Evolutionary conservation across 2,113 vertebrate species (phyloP), one percentile per base, ranked within the genome.

Genomic region (Sardina pilchardus): DNA sequence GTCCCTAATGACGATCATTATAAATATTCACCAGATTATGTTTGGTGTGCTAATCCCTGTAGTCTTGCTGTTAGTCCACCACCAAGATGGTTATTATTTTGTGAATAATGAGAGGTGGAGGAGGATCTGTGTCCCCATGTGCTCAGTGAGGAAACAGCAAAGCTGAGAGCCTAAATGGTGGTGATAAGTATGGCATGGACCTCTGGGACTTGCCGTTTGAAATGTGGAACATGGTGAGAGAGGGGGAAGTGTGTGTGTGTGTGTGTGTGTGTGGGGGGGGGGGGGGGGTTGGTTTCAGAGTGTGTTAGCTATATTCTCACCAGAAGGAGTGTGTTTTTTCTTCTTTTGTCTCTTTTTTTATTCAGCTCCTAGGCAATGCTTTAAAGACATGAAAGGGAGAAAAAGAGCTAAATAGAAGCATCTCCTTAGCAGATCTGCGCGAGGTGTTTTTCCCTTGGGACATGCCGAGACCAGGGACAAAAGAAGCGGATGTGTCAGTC

Each of bases 181-280:
- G 39, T 50, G 63, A 87, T 93, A 91, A 93, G 91, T 90, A 89
- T 88, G 90, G 92, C 88, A 90, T 92, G 90, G 91, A 90, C 90
- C 89, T 84, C 86, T 42, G 56, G 85, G 84, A 87, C 16, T 34
- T 48, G 86, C 78, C 56, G 45, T 83, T 89, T 83, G 53, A 85
- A 86, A 90, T 86, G 83, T 87, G 82, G 84, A 84, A 82, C 83
- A 36, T 81, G 59, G 36, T 36, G 71, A 26, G 63, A 30, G 63
- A 30, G 26, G 71, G 14, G 26, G 9, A 12, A 14, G 67, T 39
- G 71, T 36, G 26, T 36, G 67, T 14, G 30, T 75, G 67, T 75
- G 67, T 75, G 67, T 34, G 67, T 75, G 67, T 75, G 63, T 71
- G 63, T 71, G 63, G 26, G 26, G 26, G 9, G 63, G 10, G 6